A percentile compares a stretch with the other conserved stretches of the same genome.
These are phyloP conservation scores for Lasioglossum malachurum DNA, from an alignment of 2,888 invertebrate species.

Conservation along the genomic window DNA sequence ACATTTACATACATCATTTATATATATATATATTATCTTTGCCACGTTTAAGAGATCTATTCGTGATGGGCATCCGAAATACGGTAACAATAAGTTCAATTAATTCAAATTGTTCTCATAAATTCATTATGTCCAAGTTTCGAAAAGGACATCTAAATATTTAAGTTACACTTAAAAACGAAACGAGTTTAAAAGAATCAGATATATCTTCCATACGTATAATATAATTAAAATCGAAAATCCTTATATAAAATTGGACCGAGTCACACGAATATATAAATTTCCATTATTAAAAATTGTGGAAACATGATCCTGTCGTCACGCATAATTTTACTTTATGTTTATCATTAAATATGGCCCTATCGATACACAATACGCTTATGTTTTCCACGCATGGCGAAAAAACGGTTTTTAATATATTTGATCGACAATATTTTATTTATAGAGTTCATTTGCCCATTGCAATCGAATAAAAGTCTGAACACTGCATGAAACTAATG, in stretches of 20 bases:
- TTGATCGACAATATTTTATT: neutral
- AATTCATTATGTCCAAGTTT: conserved; percentile 17
- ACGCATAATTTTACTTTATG: neutral
- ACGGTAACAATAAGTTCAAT: conserved; percentile 41
- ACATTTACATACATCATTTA: conserved; percentile 51
- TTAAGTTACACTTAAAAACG: neutral
- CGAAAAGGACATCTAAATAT: conserved; percentile 20
- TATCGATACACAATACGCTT: conserved; percentile 10
- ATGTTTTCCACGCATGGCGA: neutral
- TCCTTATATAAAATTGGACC: conserved; percentile 3
- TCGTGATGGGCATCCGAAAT: conserved; percentile 29
- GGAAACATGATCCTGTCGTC: neutral
- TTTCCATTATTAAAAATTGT: conserved; percentile 9
- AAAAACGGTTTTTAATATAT: neutral
- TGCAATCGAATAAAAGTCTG: neutral
- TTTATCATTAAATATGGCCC: conserved; percentile 12
- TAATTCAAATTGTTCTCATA: conserved; percentile 10
- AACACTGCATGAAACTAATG: neutral
- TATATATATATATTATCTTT: conserved; percentile 58
- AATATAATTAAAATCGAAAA: conserved; percentile 10
- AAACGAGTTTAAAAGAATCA: neutral
- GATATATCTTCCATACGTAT: conserved; percentile 22
- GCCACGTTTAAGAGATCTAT: conserved; percentile 64
- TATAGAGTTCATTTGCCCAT: neutral
- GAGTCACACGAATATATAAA: conserved; percentile 15